Evolutionary conservation across 2,113 vertebrate species (phyloP).

Genomic region (Oenanthe melanoleuca): DNA sequence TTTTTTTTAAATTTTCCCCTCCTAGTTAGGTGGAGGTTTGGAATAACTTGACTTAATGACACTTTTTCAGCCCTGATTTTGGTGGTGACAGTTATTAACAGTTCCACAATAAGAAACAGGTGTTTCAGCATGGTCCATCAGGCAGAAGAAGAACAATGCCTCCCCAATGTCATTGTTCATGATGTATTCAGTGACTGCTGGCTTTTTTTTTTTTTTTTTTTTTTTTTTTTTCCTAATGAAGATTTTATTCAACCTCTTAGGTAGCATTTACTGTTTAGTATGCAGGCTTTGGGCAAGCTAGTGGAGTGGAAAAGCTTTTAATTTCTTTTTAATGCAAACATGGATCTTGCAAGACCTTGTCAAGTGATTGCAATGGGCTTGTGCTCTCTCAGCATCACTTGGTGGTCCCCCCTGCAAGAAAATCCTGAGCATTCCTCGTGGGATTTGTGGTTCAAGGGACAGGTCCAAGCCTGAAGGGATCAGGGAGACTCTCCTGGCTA

Average conservation of each 20-base stretch:
- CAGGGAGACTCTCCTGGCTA: neutral
- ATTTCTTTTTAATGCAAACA: constrained; percentile 67
- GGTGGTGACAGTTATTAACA: constrained; percentile 57
- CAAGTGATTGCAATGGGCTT: neutral
- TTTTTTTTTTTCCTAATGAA: constrained; percentile 19
- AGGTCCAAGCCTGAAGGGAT: neutral
- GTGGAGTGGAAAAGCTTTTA: constrained; percentile 60
- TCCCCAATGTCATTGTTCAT: constrained; percentile 40
- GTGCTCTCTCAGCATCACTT: neutral
- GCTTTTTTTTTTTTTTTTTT: neutral
- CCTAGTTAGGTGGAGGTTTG: neutral
- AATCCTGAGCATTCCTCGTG: neutral
- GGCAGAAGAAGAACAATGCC: constrained; percentile 59
- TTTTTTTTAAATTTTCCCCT: no score
- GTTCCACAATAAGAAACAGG: constrained; percentile 65
- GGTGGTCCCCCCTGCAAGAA: neutral
- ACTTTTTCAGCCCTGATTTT: constrained; percentile 40
- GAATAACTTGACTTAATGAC: constrained; percentile 56
- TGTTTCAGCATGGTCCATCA: constrained; percentile 54
- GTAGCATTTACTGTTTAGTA: constrained; percentile 48
- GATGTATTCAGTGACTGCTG: constrained; percentile 49
- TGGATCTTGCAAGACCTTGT: constrained; percentile 54
- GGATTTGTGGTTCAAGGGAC: neutral
- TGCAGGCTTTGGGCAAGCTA: constrained; percentile 52
- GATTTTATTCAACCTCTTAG: constrained; percentile 37